Conservation (phyloP, 1,140 invertebrate species). For the Brachionus asplanchnoidis region DNA sequence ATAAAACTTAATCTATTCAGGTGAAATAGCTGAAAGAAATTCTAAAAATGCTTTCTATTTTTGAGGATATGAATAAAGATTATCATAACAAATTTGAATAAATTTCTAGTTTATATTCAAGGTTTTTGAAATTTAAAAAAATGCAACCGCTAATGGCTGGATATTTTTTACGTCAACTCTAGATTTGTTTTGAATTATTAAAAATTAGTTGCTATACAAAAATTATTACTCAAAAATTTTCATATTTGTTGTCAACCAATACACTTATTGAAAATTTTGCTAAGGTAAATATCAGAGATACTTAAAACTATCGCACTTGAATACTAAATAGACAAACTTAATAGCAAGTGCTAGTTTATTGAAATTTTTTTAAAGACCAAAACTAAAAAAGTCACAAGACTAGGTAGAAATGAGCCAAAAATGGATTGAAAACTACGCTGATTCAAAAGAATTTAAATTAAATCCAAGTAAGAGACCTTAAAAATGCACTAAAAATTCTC, state of each 20-base stretch:
- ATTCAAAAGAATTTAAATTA: not conserved
- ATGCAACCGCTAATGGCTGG: not conserved
- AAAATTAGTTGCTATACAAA: conserved; percentile 28
- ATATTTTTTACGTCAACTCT: not conserved
- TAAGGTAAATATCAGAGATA: not conserved
- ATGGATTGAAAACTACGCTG: not conserved
- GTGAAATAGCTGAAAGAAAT: too few species aligned
- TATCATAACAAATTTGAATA: too few species aligned
- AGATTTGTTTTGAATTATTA: not conserved
- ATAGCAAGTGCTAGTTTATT: not conserved
- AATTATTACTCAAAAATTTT: conserved; percentile 32
- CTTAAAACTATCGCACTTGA: not conserved
- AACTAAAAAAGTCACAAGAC: not conserved
- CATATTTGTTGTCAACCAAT: conserved; percentile 12
- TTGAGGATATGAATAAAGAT: too few species aligned
- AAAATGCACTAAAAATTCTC: too few species aligned
- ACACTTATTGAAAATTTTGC: not conserved
- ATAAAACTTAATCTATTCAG: too few species aligned
- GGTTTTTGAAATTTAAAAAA: too few species aligned
- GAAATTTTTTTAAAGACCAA: not conserved
- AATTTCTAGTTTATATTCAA: too few species aligned
- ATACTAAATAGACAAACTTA: not conserved
- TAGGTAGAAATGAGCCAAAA: not conserved
- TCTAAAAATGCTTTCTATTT: too few species aligned
- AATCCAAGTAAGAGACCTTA: too few species aligned